Percentiles rank a stretch among this genome's conserved stretches.
phyloP scores from a whole-genome alignment of 1,140 invertebrate species.

The Spodoptera frugiperda region DNA sequence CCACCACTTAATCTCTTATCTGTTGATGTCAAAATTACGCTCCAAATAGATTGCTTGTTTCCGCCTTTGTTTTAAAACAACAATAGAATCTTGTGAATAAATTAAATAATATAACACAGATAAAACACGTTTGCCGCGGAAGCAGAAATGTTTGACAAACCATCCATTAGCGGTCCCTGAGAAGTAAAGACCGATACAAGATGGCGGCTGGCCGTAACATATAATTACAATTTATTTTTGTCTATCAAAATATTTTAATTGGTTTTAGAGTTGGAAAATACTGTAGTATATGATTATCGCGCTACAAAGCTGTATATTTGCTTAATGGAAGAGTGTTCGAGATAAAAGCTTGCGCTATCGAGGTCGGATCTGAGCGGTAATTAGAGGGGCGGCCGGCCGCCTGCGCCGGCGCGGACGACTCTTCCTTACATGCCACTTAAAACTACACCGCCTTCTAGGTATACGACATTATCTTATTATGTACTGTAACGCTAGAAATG shows the following conservation, averaged over 20 bases:
- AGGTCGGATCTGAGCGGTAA: constrained; percentile 70
- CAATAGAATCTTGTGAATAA: constrained; percentile 49
- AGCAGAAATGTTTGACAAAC: constrained; percentile 77
- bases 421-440: constrained; percentile 82
- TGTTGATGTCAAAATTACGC: constrained; percentile 35
- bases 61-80: constrained; percentile 55
- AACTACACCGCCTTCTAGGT: constrained; percentile 69
- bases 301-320: constrained; percentile 83
- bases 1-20: constrained; percentile 9
- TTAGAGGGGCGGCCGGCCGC: constrained; percentile 73
- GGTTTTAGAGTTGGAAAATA: constrained; percentile 80
- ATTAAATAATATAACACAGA: constrained; percentile 56
- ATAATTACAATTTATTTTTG: constrained; percentile 80
- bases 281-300: constrained; percentile 78
- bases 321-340: constrained; percentile 82
- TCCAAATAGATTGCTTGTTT: constrained; percentile 53
- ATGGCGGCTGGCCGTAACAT: constrained; percentile 59
- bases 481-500: constrained; percentile 55
- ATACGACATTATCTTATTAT: constrained; percentile 68
- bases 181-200: constrained; percentile 57
- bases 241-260: constrained; percentile 86
- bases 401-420: constrained; percentile 52
- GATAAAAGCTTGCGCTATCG: constrained; percentile 83
- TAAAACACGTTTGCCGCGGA: constrained; percentile 62
- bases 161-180: constrained; percentile 64